Evolutionary conservation across 2,888 invertebrate genomes (phyloP).

Genomic region (Choreutis nemorana): DNA sequence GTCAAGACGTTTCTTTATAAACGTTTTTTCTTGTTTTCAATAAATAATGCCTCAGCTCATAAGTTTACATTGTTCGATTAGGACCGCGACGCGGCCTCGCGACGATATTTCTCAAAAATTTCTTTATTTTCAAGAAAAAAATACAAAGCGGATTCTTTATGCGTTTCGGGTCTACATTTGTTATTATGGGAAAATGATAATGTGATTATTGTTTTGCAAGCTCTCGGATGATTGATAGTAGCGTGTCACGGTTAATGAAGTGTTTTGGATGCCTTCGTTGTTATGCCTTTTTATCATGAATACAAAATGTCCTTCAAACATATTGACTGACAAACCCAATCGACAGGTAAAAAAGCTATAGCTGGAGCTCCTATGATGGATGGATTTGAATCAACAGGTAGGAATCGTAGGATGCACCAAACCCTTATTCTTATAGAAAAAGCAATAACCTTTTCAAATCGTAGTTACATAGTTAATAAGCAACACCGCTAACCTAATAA

Average conservation of each 20-base stretch:
- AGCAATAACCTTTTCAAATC: too few relatives aligned
- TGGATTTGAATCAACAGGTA: too few relatives aligned
- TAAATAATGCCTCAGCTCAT: conserved; percentile 58
- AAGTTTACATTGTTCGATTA: conserved; percentile 61
- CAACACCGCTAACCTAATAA: too few relatives aligned
- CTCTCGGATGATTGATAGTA: conserved; percentile 51
- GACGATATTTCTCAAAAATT: conserved; percentile 53
- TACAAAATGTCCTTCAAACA: neutral
- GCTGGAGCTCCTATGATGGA: too few relatives aligned
- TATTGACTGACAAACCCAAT: too few relatives aligned
- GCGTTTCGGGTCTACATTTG: conserved; percentile 55
- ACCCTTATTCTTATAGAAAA: too few relatives aligned
- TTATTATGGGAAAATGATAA: conserved; percentile 64
- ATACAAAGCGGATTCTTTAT: conserved; percentile 56
- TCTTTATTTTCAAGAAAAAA: conserved; percentile 28
- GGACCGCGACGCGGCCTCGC: conserved; percentile 37
- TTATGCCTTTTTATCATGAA: conserved; percentile 21
- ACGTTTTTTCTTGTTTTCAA: conserved; percentile 54
- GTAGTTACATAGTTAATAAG: too few relatives aligned
- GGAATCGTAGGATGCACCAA: too few relatives aligned
- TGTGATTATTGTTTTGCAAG: conserved; percentile 65
- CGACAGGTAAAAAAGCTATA: too few relatives aligned
- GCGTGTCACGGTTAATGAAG: conserved; percentile 58
- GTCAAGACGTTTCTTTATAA: conserved; percentile 43
- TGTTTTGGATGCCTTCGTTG: conserved; percentile 38